A percentile compares a stretch with the other conserved stretches of the same genome.
phyloP scores from a whole-genome alignment of 1,140 invertebrate genomes.

The Oedothorax gibbosus region DNA sequence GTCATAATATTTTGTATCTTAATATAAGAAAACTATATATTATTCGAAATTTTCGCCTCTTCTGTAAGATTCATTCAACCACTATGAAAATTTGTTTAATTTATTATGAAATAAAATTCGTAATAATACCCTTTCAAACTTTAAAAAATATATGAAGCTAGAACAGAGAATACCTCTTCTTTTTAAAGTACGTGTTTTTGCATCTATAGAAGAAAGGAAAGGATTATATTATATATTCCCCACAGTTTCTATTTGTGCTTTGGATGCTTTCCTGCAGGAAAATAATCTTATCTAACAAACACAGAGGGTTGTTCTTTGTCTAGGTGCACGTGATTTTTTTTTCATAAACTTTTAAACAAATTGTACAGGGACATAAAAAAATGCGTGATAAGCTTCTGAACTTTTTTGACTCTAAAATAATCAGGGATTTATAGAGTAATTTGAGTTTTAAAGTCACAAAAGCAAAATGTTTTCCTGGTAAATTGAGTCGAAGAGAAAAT shows the following conservation, averaged over 20 bases:
- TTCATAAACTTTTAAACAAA: constrained; percentile 18
- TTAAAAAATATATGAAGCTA: no score
- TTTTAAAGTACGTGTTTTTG: not conserved
- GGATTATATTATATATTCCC: constrained; percentile 40
- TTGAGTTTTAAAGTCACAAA: no score
- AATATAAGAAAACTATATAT: no score
- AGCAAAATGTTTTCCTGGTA: not conserved
- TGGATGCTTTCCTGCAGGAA: not conserved
- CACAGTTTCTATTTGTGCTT: constrained; percentile 35
- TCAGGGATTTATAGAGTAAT: no score
- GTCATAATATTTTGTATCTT: no score
- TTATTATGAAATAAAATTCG: no score
- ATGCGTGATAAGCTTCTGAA: constrained; percentile 7
- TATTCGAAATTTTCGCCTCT: no score
- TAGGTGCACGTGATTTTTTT: constrained; percentile 39
- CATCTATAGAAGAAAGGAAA: not conserved
- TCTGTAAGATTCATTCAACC: no score
- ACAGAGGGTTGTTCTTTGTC: constrained; percentile 43
- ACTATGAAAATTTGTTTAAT: no score
- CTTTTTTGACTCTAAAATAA: not conserved
- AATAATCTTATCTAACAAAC: constrained; percentile 44
- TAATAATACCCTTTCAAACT: no score
- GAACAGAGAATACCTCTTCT: no score
- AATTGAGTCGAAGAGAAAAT: not conserved
- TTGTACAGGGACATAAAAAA: constrained; percentile 24